A percentile compares a stretch with the other conserved stretches of the same genome.
These are phyloP conservation scores for Plumapathes pennacea DNA, from an alignment of 92 coral and sea anemone genomes.

Conservation along the genomic window DNA sequence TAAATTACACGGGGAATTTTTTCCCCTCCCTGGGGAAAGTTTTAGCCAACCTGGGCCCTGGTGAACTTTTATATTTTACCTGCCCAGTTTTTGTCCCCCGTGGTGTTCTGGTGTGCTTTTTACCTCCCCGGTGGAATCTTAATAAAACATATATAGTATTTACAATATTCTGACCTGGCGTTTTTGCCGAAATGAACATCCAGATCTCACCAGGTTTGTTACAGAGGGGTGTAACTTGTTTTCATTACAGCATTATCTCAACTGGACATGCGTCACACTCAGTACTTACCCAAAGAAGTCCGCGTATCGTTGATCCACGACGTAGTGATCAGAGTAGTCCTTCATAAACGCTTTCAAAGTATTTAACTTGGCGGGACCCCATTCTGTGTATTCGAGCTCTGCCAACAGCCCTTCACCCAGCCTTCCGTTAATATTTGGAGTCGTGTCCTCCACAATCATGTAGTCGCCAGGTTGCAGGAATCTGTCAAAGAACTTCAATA, in stretches of 20 bases:
- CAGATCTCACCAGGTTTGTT: too few relatives aligned
- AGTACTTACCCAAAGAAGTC: conserved; percentile 56
- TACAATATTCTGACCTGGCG: neutral
- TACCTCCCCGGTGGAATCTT: too few relatives aligned
- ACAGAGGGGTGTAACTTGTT: too few relatives aligned
- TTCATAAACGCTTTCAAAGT: conserved; percentile 33
- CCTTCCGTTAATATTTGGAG: neutral
- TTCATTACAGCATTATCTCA: too few relatives aligned
- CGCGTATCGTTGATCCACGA: conserved; percentile 46
- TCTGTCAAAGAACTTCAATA: conserved; percentile 43
- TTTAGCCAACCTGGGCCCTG: too few relatives aligned
- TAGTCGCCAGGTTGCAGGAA: conserved; percentile 59
- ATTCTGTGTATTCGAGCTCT: conserved; percentile 15
- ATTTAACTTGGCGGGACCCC: conserved; percentile 12
- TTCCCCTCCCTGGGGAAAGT: too few relatives aligned
- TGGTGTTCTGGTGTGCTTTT: too few relatives aligned
- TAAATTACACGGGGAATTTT: conserved; percentile 45
- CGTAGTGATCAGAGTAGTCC: conserved; percentile 21
- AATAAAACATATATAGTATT: neutral
- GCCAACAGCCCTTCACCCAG: conserved; percentile 35
- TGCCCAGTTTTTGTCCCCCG: too few relatives aligned
- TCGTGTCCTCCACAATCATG: conserved; percentile 52
- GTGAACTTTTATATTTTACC: too few relatives aligned
- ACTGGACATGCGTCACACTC: neutral
- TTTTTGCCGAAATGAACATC: conserved; percentile 1